Percentiles rank a stretch among this genome's conserved stretches.
Conservation (phyloP, 2,113 vertebrate genomes). For the Syngnathoides biaculeatus region DNA sequence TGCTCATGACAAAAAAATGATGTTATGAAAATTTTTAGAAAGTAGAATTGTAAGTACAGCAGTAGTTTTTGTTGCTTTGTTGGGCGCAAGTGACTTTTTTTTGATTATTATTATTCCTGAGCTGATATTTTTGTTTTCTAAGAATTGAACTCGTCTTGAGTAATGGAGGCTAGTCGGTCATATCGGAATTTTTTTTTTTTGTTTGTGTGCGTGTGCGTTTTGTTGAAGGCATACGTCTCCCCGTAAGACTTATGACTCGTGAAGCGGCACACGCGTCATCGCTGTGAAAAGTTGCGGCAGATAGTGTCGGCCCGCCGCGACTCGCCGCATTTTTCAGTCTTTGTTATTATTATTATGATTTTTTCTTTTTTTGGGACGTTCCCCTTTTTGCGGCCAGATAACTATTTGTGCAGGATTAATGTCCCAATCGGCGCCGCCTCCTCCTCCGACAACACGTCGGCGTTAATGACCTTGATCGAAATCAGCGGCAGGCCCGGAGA, state of each 20-base stretch:
- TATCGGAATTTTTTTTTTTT: constrained; percentile 28
- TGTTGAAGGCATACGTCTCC: constrained; percentile 8
- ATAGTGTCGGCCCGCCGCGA: constrained; percentile 52
- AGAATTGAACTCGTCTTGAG: neutral
- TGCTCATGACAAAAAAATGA: too few relatives aligned
- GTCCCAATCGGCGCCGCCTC: constrained; percentile 63
- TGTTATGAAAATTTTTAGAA: too few relatives aligned
- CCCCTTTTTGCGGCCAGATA: constrained; percentile 51
- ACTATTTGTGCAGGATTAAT: constrained; percentile 65
- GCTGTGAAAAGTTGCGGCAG: constrained; percentile 45
- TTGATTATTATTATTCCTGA: neutral
- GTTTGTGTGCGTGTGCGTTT: neutral
- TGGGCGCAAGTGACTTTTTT: too few relatives aligned
- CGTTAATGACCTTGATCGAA: constrained; percentile 75
- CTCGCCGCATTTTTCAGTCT: constrained; percentile 60
- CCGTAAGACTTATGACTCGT: neutral
- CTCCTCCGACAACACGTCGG: constrained; percentile 39
- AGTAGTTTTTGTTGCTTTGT: too few relatives aligned
- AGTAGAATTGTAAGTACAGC: too few relatives aligned
- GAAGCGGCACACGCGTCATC: neutral
- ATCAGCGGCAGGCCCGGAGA: constrained; percentile 59
- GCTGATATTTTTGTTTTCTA: neutral
- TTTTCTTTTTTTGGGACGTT: constrained; percentile 13
- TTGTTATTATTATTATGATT: too few relatives aligned
- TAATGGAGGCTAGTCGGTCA: neutral